Evolutionary conservation across 2,113 vertebrate species (phyloP), one percentile per base, ranked within the genome.

Genomic region (Callithrix jacchus): DNA sequence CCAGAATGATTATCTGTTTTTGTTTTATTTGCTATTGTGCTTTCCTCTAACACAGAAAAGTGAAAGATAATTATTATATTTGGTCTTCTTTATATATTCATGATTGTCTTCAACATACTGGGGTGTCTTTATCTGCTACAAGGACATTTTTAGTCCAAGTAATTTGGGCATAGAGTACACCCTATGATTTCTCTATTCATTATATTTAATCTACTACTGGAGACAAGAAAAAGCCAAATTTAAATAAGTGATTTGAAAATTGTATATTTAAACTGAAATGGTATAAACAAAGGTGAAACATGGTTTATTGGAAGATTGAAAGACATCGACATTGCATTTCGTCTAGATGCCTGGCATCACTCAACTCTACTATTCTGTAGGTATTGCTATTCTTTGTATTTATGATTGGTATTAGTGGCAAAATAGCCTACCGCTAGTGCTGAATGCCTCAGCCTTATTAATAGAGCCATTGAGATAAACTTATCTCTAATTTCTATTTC

Each of bases 401-500:
- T 85, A 77, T 37, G 35, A 80, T 88, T 88, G 37, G 17, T 61
- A 37, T 71, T 56, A 54, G 68, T 82, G 61, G 42, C 56, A n/a
- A 92, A 87, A 88, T 35, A 45, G 91, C 27, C n/a, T 85, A 58
- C 23, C 47, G 45, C 7, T 73, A n/a, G 16, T 87, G 17, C 74
- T 71, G 80, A 85, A 54, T 91, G 35, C 76, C 54, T 66, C 21
- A 40, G 35, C 3, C 35, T 70, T 71, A 71, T 76, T 82, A 88
- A 47, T 86, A 79, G 9, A 84, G 45, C 13, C 32, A 35, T 23
- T 74, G 71, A 93, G 86, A 81, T 45, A 85, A 95, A 93, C 87
- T 66, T 58, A 77, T 81, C n/a, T 82, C 79, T 83, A 91, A 86
- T 92, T 93, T 93, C 27, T 14, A 45, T 74, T 96, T 96, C 35